phyloP scores from a whole-genome alignment of 37 sponge, comb jelly and placozoan species.

The Diacarnus erythraeanus region DNA sequence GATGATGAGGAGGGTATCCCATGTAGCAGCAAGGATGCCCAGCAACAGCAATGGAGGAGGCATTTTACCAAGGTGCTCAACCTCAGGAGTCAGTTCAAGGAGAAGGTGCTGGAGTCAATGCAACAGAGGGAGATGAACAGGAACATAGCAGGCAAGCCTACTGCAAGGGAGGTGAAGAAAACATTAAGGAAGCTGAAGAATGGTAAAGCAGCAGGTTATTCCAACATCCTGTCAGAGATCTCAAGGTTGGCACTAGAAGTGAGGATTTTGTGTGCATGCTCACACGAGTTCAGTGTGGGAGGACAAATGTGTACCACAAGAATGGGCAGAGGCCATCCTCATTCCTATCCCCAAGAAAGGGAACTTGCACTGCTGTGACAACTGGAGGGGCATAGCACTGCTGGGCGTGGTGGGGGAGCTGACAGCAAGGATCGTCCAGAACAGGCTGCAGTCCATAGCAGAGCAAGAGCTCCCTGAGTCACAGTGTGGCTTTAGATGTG shows the following conservation, averaged over 20 bases:
- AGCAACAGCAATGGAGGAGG: not conserved
- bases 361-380: conserved; percentile 21
- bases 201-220: not conserved
- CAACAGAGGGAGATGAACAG: not conserved
- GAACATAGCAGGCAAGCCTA: not conserved
- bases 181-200: conserved; percentile 1
- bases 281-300: not conserved
- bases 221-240: not conserved
- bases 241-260: not conserved
- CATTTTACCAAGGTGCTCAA: not conserved
- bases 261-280: not conserved
- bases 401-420: conserved; percentile 32
- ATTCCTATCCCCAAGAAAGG: conserved; percentile 25
- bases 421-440: conserved; percentile 24
- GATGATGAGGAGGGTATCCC: not conserved
- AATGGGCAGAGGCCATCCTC: not conserved
- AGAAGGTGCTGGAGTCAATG: not conserved
- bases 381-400: conserved; percentile 41
- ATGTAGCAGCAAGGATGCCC: not conserved
- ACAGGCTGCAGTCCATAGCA: conserved; percentile 17
- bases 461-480: too few species aligned
- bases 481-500: too few species aligned
- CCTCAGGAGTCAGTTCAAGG: not conserved
- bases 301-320: not conserved
- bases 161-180: not conserved